Conservation (phyloP, 1,140 invertebrate genomes). For the Dufourea novaeangliae region DNA sequence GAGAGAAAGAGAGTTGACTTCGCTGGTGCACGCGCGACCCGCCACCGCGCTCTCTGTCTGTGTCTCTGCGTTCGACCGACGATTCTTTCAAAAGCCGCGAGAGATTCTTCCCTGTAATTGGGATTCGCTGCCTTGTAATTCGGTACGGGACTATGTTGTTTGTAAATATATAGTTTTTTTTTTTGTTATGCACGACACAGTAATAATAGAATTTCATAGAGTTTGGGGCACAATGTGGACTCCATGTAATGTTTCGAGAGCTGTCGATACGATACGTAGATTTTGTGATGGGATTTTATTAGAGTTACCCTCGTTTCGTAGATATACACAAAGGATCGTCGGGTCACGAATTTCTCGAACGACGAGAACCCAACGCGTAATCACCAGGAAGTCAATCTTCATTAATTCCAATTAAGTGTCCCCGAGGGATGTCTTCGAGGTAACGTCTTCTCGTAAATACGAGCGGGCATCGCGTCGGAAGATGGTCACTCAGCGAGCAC, state of each 20-base stretch:
- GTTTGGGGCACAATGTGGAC: no score
- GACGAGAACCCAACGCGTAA: neutral
- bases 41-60: neutral
- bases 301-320: no score
- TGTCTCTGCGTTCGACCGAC: slow-evolving; percentile 3
- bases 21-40: neutral
- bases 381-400: neutral
- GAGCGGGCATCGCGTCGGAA: neutral
- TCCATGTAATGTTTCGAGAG: no score
- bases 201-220: no score
- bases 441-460: slow-evolving; percentile 1
- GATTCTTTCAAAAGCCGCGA: neutral
- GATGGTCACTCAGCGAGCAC: neutral
- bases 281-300: no score
- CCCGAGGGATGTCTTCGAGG: neutral
- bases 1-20: neutral
- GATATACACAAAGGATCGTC: no score
- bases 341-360: neutral
- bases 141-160: neutral
- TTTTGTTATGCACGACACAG: no score
- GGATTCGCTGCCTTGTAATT: neutral
- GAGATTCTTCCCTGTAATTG: neutral
- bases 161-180: neutral
- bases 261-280: no score
- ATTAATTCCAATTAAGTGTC: neutral